These are phyloP conservation scores for Etheostoma perlongum DNA, from an alignment of 2,797 vertebrate genomes.

Conservation along the genomic window DNA sequence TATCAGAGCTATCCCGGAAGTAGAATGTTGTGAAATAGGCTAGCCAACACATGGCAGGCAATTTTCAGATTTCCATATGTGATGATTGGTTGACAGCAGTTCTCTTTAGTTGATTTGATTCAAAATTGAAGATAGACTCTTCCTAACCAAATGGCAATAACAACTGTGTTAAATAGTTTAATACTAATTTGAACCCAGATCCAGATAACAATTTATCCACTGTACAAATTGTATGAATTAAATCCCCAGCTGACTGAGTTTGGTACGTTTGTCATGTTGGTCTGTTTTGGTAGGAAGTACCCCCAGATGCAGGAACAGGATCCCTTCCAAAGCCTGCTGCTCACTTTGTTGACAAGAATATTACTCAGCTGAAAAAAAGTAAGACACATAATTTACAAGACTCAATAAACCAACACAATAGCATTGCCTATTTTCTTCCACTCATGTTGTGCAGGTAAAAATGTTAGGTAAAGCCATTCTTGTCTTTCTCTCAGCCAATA, in stretches of 20 bases:
- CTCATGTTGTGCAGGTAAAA: background rate
- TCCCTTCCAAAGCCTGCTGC: conserved; percentile 84
- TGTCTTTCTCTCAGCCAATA: conserved; percentile 85
- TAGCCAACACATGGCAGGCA: background rate
- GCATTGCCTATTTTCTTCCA: background rate
- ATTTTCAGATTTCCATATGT: background rate
- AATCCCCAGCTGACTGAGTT: background rate
- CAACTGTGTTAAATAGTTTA: background rate
- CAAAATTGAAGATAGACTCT: background rate
- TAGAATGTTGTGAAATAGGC: too few relatives aligned
- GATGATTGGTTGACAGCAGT: background rate
- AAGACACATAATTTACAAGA: conserved; percentile 39
- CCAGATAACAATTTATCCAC: background rate
- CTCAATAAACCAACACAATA: background rate
- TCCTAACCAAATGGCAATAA: background rate
- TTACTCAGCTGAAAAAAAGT: conserved; percentile 89
- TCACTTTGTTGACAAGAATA: conserved; percentile 84
- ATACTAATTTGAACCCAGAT: background rate
- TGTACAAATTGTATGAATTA: background rate
- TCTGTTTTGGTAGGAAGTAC: conserved; percentile 81
- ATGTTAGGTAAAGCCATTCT: background rate
- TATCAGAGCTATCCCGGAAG: too few relatives aligned
- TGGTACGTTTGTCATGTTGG: conserved; percentile 19
- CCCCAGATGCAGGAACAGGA: conserved; percentile 74
- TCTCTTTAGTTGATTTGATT: background rate